Evolutionary conservation across 2,888 invertebrate species (phyloP), one percentile per base, ranked within the genome.

Genomic region (Tetheella fluctuosa): DNA sequence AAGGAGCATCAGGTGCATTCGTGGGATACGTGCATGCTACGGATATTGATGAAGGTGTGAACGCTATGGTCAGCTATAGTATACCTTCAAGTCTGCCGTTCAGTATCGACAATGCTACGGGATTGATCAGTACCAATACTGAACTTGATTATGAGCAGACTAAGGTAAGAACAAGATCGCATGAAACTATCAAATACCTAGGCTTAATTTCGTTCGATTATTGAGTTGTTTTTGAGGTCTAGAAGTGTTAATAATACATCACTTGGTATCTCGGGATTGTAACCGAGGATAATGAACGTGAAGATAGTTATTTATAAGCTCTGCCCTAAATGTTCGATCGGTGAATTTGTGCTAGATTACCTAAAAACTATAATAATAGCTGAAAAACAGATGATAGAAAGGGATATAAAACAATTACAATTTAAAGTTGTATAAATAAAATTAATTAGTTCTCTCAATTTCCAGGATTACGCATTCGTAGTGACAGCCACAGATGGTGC

Each of bases 401-500:
- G n/a, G n/a, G n/a, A n/a, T n/a, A n/a, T n/a, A n/a, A n/a, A n/a
- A n/a, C n/a, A n/a, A n/a, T n/a, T n/a, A n/a, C n/a, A n/a, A n/a
- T n/a, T n/a, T 25, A 6, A 25, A 25, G 25, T 25, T 10, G 34
- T 34, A 6, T 34, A 34, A 64, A 17, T 13, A n/a, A n/a, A n/a
- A n/a, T n/a, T 70, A 72, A 10, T 63, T 58, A 2, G 6, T 39
- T n/a, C 20, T 48, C 17, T 48, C 48, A 25, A 25, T 20, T 80
- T 85, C 2, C 85, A 96, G 96, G 95, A 95, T 53, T 96, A 96
- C 79, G 94, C 95, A 65, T 97, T 98, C 85, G 97, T 97, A 52
- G 97, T 98, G 10, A 98, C 97, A 0, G 98, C 98, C 1, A 96
- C 95, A 80, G 98, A 98, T 80, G 97, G 97, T 23, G 98, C 97